Evolutionary conservation across 2,888 invertebrate species (phyloP).

Genomic region (Melitaea athalia): DNA sequence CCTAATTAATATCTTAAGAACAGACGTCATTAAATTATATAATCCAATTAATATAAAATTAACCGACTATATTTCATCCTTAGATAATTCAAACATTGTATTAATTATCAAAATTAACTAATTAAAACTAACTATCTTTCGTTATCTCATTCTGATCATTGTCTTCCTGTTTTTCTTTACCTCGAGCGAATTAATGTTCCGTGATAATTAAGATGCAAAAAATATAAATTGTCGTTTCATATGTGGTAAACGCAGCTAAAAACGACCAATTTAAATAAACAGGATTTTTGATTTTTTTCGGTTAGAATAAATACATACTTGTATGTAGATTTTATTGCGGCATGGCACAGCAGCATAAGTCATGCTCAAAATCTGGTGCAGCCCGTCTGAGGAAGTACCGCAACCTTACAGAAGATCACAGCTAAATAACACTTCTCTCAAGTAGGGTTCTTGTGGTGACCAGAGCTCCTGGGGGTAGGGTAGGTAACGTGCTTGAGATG

Average conservation of each 20-base stretch:
- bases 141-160: slow-evolving; percentile 5
- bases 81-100: slow-evolving; percentile 1
- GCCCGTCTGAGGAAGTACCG: too few species aligned
- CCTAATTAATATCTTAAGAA: background rate
- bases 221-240: slow-evolving; percentile 1
- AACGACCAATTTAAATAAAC: too few species aligned
- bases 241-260: background rate
- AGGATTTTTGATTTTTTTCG: too few species aligned
- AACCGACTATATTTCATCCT: slow-evolving; percentile 4
- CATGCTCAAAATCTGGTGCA: too few species aligned
- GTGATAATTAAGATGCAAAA: slow-evolving; percentile 6
- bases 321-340: too few species aligned
- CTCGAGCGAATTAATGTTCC: background rate
- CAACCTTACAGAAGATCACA: too few species aligned
- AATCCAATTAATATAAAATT: background rate
- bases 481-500: too few species aligned
- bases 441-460: too few species aligned
- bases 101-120: background rate
- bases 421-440: too few species aligned
- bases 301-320: too few species aligned
- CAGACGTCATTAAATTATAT: background rate
- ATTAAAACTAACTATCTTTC: slow-evolving; percentile 2
- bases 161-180: slow-evolving; percentile 4
- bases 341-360: too few species aligned
- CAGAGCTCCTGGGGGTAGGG: too few species aligned